Percentiles rank a stretch among this genome's conserved stretches.
Conservation (phyloP, 2,113 vertebrate species). For the Zonotrichia leucophrys region DNA sequence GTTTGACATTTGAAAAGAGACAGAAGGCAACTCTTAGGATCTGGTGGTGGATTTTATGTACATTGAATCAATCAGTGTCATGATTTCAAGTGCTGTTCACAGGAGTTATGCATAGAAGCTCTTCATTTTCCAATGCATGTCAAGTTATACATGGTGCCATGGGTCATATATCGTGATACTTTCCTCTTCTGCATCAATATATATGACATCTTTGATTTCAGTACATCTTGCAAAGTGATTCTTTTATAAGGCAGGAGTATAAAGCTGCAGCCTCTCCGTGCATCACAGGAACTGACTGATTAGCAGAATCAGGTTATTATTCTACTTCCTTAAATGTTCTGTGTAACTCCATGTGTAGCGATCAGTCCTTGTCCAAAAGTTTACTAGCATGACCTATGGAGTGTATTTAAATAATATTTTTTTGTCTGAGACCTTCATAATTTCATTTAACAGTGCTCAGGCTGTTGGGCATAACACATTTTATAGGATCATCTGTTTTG, state of each 20-base stretch:
- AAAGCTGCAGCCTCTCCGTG: neutral
- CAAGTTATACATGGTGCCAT: neutral
- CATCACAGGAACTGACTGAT: neutral
- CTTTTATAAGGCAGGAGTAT: neutral
- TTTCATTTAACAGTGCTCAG: neutral
- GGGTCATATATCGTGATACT: neutral
- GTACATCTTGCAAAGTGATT: neutral
- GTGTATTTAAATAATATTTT: neutral
- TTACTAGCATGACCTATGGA: neutral
- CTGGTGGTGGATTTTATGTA: neutral
- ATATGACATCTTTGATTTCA: neutral
- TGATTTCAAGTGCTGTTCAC: neutral
- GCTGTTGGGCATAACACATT: neutral
- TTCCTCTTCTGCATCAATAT: neutral
- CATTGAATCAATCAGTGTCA: neutral
- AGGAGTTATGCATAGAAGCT: neutral
- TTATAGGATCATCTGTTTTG: neutral
- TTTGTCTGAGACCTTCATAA: neutral
- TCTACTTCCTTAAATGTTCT: neutral
- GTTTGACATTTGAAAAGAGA: neutral
- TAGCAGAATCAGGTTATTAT: neutral
- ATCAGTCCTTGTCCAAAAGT: neutral
- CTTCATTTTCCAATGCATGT: neutral
- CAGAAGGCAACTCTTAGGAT: neutral
- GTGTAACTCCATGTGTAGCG: neutral